Evolutionary conservation across 1,140 invertebrate genomes (phyloP), one percentile per base, ranked within the genome.

Genomic region (Diorhabda elongata): DNA sequence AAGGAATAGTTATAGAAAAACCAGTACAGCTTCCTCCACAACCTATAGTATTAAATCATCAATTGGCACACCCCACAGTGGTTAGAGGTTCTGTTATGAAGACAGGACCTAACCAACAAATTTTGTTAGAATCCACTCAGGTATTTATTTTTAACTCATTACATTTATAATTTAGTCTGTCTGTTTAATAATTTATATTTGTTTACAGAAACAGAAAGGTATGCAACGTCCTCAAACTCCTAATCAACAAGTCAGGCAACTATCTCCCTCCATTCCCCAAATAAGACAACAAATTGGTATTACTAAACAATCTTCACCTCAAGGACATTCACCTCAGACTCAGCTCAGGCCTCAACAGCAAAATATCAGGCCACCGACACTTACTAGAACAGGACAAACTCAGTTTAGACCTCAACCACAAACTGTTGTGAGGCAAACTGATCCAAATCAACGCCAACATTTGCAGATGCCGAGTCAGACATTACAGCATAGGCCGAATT

Each of bases 1-100:
- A 67, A 41, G 42, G 42, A 59, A 42, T 69, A 60, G 60, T 65
- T 47, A 56, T 71, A 47, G 52, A 67, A 56, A n/a, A 64, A 65
- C 56, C 64, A 3, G 64, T 61, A 41, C 69, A 68, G 64, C 65
- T 66, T 8, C 59, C 67, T 26, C 70, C 72, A 41, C 74, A 73
- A 66, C 74, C 71, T 9, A 73, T 78, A 44, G 75, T 78, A 44
- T 64, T 78, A 45, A 78, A 78, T 61, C 77, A 78, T 67, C 72
- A 73, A 42, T 44, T 74, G 11, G 44, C 67, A 11, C 65, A 70
- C 4, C 47, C 47, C n/a, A n/a, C 47, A n/a, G n/a, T 52, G 6
- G 11, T 8, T 64, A 64, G 62, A 9, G n/a, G 6, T 64, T 8
- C 45, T 64, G 6, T 45, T 64, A 11, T 42, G 62, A 11, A 11